Conservation (phyloP, 2,113 vertebrate genomes). For the Urocitellus parryii region DNA sequence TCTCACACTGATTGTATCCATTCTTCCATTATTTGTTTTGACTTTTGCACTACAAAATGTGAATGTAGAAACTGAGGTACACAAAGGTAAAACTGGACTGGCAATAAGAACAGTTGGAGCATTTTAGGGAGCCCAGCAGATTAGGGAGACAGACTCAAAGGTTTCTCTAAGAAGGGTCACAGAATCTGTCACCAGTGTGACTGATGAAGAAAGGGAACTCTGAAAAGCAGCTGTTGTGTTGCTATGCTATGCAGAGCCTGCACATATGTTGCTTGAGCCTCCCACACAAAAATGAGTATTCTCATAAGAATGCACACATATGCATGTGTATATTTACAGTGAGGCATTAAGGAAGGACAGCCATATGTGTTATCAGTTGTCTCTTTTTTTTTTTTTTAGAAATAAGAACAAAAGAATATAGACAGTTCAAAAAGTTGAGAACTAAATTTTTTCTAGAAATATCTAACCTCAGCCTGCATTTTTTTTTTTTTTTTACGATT, state of each 20-base stretch:
- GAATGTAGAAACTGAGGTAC: not conserved
- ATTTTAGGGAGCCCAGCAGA: not conserved
- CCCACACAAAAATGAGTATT: slow-evolving; percentile 74
- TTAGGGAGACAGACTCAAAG: not conserved
- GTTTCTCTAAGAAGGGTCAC: slow-evolving; percentile 22
- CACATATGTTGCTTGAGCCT: not conserved
- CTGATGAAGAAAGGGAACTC: slow-evolving; percentile 7
- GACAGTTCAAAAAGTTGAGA: not conserved
- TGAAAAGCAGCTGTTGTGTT: slow-evolving; percentile 70
- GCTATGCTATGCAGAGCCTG: slow-evolving; percentile 7
- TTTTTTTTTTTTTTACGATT: not conserved
- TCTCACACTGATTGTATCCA: not conserved
- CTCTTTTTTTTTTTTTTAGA: not conserved
- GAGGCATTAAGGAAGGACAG: not conserved
- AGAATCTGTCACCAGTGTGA: slow-evolving; percentile 25
- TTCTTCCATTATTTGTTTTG: not conserved
- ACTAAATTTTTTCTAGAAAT: slow-evolving; percentile 30
- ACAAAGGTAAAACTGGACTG: not conserved
- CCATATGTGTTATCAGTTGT: not conserved
- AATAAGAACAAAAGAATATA: slow-evolving; percentile 9
- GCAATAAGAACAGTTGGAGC: not conserved
- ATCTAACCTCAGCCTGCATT: not conserved
- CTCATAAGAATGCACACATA: slow-evolving; percentile 68
- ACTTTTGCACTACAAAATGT: not conserved
- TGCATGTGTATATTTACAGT: slow-evolving; percentile 40